Conservation (phyloP, 2,113 vertebrate species). For the Serinus canaria region DNA sequence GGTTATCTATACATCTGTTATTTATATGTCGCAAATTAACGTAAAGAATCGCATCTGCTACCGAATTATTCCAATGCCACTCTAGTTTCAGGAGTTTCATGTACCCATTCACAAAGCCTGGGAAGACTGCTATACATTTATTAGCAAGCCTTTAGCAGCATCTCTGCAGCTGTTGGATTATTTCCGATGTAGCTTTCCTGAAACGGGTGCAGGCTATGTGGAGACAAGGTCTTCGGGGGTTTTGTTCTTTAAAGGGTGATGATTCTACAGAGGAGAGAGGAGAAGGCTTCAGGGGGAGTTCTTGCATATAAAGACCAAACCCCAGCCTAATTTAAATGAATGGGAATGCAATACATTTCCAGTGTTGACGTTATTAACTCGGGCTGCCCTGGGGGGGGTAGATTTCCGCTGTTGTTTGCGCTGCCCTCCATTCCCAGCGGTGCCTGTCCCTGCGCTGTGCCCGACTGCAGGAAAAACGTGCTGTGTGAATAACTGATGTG, state of each 20-base stretch:
- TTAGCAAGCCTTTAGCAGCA: too few species aligned
- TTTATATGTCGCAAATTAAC: not conserved
- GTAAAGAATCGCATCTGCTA: rapidly evolving
- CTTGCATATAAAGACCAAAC: not conserved
- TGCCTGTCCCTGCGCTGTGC: not conserved
- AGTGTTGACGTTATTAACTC: rapidly evolving
- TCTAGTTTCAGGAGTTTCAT: rapidly evolving
- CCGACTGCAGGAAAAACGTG: not conserved
- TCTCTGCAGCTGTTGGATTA: rapidly evolving
- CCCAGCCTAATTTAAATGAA: too few species aligned
- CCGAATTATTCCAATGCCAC: rapidly evolving
- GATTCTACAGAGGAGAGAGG: not conserved
- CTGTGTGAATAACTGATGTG: not conserved
- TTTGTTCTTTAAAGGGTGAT: not conserved
- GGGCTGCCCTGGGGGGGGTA: rapidly evolving
- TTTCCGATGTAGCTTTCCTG: not conserved
- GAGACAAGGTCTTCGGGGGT: too few species aligned
- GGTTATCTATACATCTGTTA: not conserved
- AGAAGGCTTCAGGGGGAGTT: not conserved
- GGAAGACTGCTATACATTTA: rapidly evolving
- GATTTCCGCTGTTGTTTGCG: rapidly evolving
- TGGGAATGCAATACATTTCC: rapidly evolving
- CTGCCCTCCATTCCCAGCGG: rapidly evolving
- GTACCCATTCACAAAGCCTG: rapidly evolving
- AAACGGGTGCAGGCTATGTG: rapidly evolving